Conservation (phyloP, 2,888 invertebrate species). For the Anthrax anthrax region DNA sequence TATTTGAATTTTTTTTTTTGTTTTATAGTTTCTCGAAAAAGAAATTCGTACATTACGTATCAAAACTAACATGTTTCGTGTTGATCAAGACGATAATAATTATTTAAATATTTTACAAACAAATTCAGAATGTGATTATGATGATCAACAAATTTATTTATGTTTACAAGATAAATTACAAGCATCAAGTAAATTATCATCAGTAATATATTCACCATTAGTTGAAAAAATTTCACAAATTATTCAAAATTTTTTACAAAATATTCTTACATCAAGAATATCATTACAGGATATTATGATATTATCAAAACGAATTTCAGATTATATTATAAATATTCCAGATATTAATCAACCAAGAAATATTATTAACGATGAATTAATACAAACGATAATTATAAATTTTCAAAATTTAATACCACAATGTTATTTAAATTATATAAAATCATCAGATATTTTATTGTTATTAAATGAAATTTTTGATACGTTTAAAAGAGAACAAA, state of each 20-base stretch:
- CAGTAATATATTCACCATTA: conserved; percentile 2
- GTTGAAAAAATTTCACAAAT: conserved; percentile 24
- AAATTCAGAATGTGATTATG: conserved; percentile 14
- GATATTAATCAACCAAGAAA: background rate
- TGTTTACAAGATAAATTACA: conserved; percentile 5
- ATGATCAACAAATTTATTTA: conserved; percentile 4
- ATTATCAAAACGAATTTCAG: conserved; percentile 23
- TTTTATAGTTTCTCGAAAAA: conserved; percentile 23
- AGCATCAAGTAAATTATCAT: conserved; percentile 19
- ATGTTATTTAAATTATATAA: conserved; percentile 24
- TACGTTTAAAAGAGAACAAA: conserved; percentile 24
- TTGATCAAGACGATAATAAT: conserved; percentile 7
- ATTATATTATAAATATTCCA: conserved; percentile 16
- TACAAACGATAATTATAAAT: conserved; percentile 25
- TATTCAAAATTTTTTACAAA: conserved; percentile 24
- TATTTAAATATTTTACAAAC: conserved; percentile 17
- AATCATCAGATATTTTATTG: conserved; percentile 21
- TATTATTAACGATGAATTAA: conserved; percentile 21
- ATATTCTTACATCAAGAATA: conserved; percentile 20
- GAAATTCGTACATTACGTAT: conserved; percentile 28
- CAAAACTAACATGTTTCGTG: conserved; percentile 27
- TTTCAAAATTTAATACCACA: conserved; percentile 26
- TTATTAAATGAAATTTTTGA: conserved; percentile 25
- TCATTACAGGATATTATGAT: conserved; percentile 22
- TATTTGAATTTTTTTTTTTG: background rate